Evolutionary conservation across 2,797 vertebrate species (phyloP), one percentile per base, ranked within the genome.

Genomic region (Mallotus villosus): DNA sequence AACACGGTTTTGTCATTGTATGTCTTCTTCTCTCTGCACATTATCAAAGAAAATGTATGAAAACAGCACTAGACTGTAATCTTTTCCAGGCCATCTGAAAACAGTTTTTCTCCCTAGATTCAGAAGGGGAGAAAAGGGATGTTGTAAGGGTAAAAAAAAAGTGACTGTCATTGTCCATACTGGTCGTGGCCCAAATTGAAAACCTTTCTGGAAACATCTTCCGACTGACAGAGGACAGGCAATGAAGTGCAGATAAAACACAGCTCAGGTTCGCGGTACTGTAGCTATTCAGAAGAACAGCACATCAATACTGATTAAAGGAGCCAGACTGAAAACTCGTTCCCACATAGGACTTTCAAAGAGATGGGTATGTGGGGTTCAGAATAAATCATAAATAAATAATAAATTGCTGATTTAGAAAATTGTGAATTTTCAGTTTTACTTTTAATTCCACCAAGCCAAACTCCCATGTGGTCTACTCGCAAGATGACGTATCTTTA

Each of bases 241-340:
- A 88, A 88, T 90, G 88, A 90, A 91, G 90, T 87, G 88, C 79
- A 88, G 86, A 91, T 91, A 91, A 46, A 92, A 84, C 82, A 85
- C 86, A 88, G 79, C 79, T 87, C 83, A 74, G 87, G 84, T 89
- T 86, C 53, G 80, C 89, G 90, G 88, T 88, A 85, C 41, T 46
- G 61, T 67, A 57, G 86, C 68, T 85, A 87, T 87, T 85, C 84
- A 87, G 78, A 83, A 81, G 81, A 83, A 84, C 78, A 84, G 81
- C 84, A 82, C 87, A 90, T 87, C 85, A 86, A 80, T 71, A 84
- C 84, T 89, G 87, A 90, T 93, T 91, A 90, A 90, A 90, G 85
- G 84, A 76, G 85, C 80, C 86, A 84, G 86, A 76, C 72, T 82
- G 79, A 67, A 87, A 72, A 78, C 41, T 68, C 46, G 72, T 67